A percentile compares a stretch with the other conserved stretches of the same genome.
Evolutionary conservation across 2,888 invertebrate genomes (phyloP).

Genomic region (Saturnia japonica): DNA sequence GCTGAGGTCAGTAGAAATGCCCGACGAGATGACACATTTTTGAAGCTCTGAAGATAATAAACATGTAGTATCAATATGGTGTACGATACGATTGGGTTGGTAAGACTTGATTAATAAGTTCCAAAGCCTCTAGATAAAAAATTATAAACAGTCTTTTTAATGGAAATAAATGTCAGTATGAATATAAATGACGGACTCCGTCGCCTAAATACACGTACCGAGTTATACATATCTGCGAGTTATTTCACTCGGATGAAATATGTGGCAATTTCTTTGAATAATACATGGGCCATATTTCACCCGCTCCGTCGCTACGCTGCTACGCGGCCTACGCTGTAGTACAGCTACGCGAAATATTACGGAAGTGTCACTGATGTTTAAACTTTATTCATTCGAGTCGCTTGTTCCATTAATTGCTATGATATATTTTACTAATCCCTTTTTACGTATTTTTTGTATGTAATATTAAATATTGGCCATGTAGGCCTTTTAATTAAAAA

Average conservation of each 20-base stretch:
- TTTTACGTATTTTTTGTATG: no score
- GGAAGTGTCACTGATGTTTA: slow-evolving; percentile 24
- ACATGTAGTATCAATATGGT: no score
- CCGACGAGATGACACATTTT: neutral
- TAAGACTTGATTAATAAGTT: neutral
- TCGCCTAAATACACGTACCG: slow-evolving; percentile 48
- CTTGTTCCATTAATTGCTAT: neutral
- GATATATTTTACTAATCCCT: no score
- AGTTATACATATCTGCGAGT: slow-evolving; percentile 69
- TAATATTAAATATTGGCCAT: no score
- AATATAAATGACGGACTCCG: neutral
- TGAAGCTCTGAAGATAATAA: neutral
- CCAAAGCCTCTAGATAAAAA: neutral
- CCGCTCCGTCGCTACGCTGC: slow-evolving; percentile 51
- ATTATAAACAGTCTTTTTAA: neutral
- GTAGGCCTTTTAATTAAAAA: neutral
- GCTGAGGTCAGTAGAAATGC: no score
- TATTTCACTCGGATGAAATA: slow-evolving; percentile 82
- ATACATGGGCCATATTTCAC: slow-evolving; percentile 83
- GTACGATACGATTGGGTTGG: neutral
- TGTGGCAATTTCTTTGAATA: slow-evolving; percentile 84
- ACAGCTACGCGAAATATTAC: slow-evolving; percentile 34
- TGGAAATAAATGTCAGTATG: neutral
- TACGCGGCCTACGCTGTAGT: slow-evolving; percentile 53
- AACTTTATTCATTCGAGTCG: slow-evolving; percentile 18